phyloP scores from a whole-genome alignment of 1,140 invertebrate species.

The Antheraea pernyi region DNA sequence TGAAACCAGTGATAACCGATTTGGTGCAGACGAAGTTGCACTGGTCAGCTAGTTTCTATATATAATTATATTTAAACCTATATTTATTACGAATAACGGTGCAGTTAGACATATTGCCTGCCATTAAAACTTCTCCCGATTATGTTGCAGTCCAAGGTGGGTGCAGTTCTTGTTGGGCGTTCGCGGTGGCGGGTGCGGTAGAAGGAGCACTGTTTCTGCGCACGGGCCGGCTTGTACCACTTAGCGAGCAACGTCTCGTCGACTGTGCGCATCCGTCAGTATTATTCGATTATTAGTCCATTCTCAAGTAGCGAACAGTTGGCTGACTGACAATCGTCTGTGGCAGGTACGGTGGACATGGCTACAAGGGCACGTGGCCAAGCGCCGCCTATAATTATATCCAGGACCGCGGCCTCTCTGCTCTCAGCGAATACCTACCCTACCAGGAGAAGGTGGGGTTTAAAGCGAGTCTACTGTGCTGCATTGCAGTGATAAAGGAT shows the following conservation, averaged over 20 bases:
- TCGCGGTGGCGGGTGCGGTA: slow-evolving; percentile 95
- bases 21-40: no score
- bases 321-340: not conserved
- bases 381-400: slow-evolving; percentile 14
- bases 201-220: slow-evolving; percentile 95
- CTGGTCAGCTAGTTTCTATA: no score
- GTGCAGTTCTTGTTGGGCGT: slow-evolving; percentile 98
- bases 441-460: not conserved
- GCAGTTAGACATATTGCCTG: not conserved
- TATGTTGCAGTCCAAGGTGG: slow-evolving; percentile 87
- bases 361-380: slow-evolving; percentile 15
- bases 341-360: slow-evolving; percentile 13
- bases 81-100: not conserved
- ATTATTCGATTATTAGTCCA: not conserved
- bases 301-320: not conserved
- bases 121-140: not conserved
- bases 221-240: slow-evolving; percentile 87
- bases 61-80: not conserved
- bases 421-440: not conserved
- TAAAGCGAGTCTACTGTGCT: not conserved
- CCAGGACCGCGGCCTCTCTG: not conserved
- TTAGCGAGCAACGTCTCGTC: slow-evolving; percentile 95
- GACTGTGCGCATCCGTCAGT: slow-evolving; percentile 96
- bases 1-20: no score
- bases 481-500: no score